Evolutionary conservation across 2,113 vertebrate genomes (phyloP), one percentile per base, ranked within the genome.

Genomic region (Cheirogaleus medius): DNA sequence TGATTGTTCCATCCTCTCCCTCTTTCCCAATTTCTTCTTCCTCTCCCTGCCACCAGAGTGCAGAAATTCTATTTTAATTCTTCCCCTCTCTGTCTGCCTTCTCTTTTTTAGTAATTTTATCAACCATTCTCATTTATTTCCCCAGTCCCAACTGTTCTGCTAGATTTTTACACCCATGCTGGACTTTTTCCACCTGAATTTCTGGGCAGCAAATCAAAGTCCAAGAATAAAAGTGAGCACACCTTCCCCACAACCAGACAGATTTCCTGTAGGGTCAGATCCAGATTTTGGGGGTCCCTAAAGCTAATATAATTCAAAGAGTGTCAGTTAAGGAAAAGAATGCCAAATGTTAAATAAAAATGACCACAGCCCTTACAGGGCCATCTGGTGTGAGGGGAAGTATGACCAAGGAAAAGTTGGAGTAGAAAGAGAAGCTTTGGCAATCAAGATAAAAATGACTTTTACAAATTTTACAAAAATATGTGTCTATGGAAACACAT

Each of bases 191-290:
- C 73, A 87, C 90, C 84, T 87, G 74, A 95, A 91, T 96, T 96
- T 96, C 68, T 80, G 90, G 80, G 92, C 47, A 84, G 23, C 23
- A 56, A 56, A 69, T 90, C 78, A 89, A 68, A 68, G 87, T 96
- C 63, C 52, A 93, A 93, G 83, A 97, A 96, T 91, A 94, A 91
- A 96, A 88, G 32, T 80, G 68, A 83, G 39, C 42, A 92, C 63
- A 89, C 69, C 47, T 82, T 96, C 34, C 39, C 17, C 20, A 80
- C 47, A 77, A 64, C 66, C 68, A 83, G 78, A 97, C 78, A 76
- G 27, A 71, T 90, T 91, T 81, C 78, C 49, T 69, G 14, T 39
- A 78, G 74, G 90, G 66, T 73, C 66, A 96, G 54, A 78, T 58
- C 8, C n/a, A 96, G 60, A 32, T 58, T 78, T 83, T 60, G 1